phyloP scores from a whole-genome alignment of 2,113 vertebrate genomes.

The Pteruthius melanotis region DNA sequence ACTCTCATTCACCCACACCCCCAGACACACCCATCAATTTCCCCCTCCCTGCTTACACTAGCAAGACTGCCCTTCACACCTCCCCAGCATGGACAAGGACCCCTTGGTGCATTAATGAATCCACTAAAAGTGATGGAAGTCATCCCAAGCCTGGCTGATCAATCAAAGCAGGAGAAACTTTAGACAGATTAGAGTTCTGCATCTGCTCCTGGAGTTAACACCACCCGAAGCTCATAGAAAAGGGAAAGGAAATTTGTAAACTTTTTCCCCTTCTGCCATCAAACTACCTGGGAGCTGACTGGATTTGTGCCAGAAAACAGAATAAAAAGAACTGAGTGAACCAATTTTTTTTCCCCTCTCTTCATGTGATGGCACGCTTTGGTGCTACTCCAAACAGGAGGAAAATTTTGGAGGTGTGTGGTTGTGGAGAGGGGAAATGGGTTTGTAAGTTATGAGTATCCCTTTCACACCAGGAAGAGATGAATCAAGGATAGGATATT shows the following conservation, averaged over 20 bases:
- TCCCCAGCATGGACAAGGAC: background rate
- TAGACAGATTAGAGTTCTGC: background rate
- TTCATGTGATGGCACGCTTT: background rate
- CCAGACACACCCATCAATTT: background rate
- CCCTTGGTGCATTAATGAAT: background rate
- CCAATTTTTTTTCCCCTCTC: background rate
- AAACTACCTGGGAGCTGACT: background rate
- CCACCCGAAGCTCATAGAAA: background rate
- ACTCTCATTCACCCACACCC: background rate
- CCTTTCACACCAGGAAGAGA: background rate
- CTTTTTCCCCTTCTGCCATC: background rate
- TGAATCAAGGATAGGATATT: conserved; percentile 25
- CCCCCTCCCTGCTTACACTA: background rate
- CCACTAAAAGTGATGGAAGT: background rate
- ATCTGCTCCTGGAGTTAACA: background rate
- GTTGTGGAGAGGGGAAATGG: background rate
- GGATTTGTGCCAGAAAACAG: background rate
- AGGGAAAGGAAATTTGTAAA: background rate
- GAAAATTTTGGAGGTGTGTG: background rate
- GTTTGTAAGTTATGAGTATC: background rate
- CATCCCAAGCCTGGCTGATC: background rate
- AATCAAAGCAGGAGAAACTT: background rate
- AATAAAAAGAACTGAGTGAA: background rate
- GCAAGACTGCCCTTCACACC: background rate
- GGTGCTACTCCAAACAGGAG: background rate